Evolutionary conservation across 2,797 vertebrate species (phyloP).

Genomic region (Rhinoraja longicauda): DNA sequence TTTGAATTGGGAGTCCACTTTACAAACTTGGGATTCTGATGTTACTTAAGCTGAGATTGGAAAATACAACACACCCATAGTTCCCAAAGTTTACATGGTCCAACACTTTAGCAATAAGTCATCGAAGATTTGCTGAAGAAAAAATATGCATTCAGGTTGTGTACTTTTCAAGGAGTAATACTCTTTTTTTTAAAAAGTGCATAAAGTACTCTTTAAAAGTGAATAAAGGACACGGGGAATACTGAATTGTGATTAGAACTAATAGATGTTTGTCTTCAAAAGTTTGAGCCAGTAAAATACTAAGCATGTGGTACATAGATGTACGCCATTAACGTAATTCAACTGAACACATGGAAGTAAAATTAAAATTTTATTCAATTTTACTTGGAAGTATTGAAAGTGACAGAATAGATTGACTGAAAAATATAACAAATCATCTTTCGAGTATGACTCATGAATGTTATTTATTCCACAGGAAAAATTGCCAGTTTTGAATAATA

Average conservation of each 20-base stretch:
- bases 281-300: not conserved
- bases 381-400: not conserved
- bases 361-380: not conserved
- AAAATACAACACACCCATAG: not conserved
- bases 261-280: not conserved
- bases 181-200: not conserved
- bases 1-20: not conserved
- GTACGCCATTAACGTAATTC: not conserved
- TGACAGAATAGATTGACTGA: slow-evolving; percentile 44
- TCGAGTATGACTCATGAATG: not conserved
- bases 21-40: not conserved
- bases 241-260: not conserved
- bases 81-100: not conserved
- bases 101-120: not conserved
- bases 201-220: too few species aligned
- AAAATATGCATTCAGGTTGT: not conserved
- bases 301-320: not conserved
- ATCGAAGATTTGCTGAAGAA: not conserved
- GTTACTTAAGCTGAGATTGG: not conserved
- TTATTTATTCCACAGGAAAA: not conserved
- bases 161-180: not conserved
- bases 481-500: not conserved
- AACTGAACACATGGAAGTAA: not conserved
- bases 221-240: not conserved
- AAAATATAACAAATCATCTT: not conserved